Conservation (phyloP, 2,113 vertebrate genomes). For the Mus spicilegus region DNA sequence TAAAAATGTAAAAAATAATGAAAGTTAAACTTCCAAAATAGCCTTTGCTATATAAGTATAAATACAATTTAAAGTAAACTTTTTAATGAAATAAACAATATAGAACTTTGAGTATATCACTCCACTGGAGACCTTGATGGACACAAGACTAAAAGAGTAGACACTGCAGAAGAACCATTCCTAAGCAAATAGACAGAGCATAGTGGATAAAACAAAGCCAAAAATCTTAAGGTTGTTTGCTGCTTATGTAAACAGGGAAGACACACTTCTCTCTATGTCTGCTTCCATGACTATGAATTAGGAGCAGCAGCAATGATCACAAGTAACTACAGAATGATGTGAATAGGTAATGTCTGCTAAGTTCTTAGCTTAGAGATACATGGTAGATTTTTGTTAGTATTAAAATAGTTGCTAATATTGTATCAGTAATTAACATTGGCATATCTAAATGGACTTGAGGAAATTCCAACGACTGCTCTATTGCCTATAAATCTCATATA, state of each 20-base stretch:
- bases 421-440: neutral
- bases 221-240: neutral
- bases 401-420: neutral
- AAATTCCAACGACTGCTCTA: neutral
- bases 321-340: neutral
- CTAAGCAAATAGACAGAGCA: neutral
- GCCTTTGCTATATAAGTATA: neutral
- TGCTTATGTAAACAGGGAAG: neutral
- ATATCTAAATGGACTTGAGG: neutral
- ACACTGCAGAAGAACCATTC: neutral
- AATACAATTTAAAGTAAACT: neutral
- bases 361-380: neutral
- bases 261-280: neutral
- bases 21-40: neutral
- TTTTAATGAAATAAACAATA: constrained; percentile 23
- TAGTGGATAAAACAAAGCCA: neutral
- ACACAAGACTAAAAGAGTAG: too few relatives aligned
- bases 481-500: neutral
- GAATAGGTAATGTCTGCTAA: neutral
- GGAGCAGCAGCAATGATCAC: neutral
- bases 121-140: neutral
- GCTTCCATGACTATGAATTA: neutral
- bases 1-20: neutral
- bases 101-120: neutral
- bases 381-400: neutral